Evolutionary conservation across 2,888 invertebrate genomes (phyloP).

Genomic region (Entomobrya proxima): DNA sequence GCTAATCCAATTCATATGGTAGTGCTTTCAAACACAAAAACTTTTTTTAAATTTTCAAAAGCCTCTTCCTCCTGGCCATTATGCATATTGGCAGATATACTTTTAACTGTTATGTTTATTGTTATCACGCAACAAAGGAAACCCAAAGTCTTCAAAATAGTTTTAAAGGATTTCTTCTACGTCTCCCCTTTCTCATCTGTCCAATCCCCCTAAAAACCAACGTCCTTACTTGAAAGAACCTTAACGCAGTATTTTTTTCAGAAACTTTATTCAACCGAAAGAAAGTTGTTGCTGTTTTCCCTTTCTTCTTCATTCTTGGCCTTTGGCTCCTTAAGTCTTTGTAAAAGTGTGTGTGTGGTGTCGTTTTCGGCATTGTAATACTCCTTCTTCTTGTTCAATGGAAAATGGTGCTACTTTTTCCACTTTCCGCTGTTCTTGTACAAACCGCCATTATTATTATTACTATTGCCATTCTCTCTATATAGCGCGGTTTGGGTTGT

Average conservation of each 20-base stretch:
- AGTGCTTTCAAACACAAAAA: too few species aligned
- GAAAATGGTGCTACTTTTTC: conserved; percentile 15
- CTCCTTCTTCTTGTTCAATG: too few species aligned
- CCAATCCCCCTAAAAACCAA: too few species aligned
- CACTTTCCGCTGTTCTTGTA: conserved; percentile 19
- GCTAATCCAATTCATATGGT: not conserved
- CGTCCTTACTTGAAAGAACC: not conserved
- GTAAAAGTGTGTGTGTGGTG: not conserved
- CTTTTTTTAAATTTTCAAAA: too few species aligned
- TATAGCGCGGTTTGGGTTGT: not conserved
- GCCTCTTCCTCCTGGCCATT: too few species aligned
- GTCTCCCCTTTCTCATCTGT: too few species aligned
- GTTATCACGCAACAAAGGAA: too few species aligned
- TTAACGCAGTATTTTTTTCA: too few species aligned
- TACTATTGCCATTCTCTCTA: conserved; percentile 37
- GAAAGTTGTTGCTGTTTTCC: not conserved
- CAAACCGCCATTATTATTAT: conserved; percentile 51
- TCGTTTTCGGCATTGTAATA: not conserved
- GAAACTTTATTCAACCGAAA: not conserved
- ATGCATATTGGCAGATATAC: too few species aligned
- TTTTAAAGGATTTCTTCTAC: too few species aligned
- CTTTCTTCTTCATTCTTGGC: conserved; percentile 5
- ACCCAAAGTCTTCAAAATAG: too few species aligned
- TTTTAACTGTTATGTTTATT: too few species aligned
- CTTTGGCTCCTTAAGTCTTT: conserved; percentile 12